A percentile compares a stretch with the other conserved stretches of the same genome.
Conservation (phyloP, 2,113 vertebrate genomes). For the Phyllostomus discolor region DNA sequence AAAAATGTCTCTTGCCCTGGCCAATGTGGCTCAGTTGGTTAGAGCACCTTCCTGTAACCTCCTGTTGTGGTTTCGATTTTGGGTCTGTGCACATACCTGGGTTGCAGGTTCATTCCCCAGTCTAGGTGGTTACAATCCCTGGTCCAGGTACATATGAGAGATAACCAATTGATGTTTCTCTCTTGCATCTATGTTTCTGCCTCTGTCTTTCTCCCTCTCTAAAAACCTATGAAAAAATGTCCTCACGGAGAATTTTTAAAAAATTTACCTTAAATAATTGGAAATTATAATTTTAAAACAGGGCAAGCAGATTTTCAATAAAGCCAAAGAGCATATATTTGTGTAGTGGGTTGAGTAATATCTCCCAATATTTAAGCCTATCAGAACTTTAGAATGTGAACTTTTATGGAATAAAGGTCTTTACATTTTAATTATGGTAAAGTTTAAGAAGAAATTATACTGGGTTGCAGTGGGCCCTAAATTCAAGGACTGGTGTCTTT, state of each 20-base stretch:
- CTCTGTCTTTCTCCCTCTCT: no score
- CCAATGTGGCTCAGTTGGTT: no score
- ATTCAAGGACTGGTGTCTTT: not conserved
- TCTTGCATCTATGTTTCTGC: no score
- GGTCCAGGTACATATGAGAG: no score
- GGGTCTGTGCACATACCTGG: no score
- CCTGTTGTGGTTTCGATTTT: no score
- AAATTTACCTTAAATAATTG: not conserved
- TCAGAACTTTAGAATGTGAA: not conserved
- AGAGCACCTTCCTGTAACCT: no score
- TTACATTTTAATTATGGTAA: not conserved
- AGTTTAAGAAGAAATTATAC: not conserved
- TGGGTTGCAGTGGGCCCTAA: not conserved
- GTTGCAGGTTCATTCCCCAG: no score
- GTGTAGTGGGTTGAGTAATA: not conserved
- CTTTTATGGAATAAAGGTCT: not conserved
- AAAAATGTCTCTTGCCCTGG: not conserved
- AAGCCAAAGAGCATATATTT: not conserved
- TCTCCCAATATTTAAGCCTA: not conserved
- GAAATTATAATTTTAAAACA: not conserved
- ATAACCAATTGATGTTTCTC: no score
- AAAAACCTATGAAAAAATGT: no score
- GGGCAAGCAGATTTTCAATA: not conserved
- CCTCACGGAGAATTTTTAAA: no score
- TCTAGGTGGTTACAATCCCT: no score